Evolutionary conservation across 2,113 vertebrate species (phyloP).

Genomic region (Strix uralensis): DNA sequence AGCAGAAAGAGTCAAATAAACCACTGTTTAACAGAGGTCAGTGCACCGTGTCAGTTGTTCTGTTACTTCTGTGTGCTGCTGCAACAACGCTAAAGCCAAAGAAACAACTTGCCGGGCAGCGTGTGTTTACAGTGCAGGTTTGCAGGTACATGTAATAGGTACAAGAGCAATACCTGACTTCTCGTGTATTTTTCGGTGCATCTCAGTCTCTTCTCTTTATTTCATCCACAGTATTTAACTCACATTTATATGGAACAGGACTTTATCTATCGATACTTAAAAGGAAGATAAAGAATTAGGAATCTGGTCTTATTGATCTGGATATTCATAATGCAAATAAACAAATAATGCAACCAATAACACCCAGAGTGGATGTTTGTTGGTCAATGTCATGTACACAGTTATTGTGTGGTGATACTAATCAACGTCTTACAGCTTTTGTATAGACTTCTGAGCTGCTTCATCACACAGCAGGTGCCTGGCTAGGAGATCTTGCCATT

Average conservation of each 20-base stretch:
- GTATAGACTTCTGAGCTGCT: not conserved
- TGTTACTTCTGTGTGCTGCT: not conserved
- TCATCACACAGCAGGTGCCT: not conserved
- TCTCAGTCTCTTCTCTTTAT: not conserved
- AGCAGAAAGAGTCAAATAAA: not conserved
- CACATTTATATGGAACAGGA: not conserved
- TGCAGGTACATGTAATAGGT: not conserved
- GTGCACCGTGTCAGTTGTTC: not conserved
- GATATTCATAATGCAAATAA: not conserved
- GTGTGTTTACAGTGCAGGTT: not conserved
- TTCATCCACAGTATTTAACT: not conserved
- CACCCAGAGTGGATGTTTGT: not conserved
- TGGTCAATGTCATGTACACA: not conserved
- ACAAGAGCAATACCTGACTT: not conserved
- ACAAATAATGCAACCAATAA: not conserved
- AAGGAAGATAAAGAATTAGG: not conserved
- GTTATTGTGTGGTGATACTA: not conserved
- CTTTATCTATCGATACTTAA: not conserved
- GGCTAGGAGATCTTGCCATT: not conserved
- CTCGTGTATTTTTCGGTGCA: not conserved
- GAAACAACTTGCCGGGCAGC: not conserved
- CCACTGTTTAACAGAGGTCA: not conserved
- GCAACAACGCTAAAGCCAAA: not conserved
- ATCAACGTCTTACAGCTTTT: not conserved
- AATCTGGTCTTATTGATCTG: not conserved